Evolutionary conservation across 2,888 invertebrate genomes (phyloP).

Genomic region (Furcula furcula): DNA sequence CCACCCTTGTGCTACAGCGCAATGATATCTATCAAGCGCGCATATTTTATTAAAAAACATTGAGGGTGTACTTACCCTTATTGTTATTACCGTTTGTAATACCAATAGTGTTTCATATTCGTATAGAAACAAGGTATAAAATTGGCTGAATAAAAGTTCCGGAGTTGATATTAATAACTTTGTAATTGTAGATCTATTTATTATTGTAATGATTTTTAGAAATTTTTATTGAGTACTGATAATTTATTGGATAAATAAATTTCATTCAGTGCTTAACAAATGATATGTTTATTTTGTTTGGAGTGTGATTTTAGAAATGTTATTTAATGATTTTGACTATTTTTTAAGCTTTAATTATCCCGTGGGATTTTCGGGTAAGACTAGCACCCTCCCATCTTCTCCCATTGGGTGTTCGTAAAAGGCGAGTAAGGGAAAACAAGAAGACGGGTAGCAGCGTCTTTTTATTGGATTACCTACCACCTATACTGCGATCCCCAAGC

Average conservation of each 20-base stretch:
- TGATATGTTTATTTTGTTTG: constrained; percentile 29
- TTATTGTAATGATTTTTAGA: constrained; percentile 49
- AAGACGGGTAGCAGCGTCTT: too few species aligned
- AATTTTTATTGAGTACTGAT: constrained; percentile 30
- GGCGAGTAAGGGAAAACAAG: too few species aligned
- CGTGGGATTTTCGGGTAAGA: too few species aligned
- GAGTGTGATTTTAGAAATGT: constrained; percentile 1
- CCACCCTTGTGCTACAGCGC: constrained; percentile 50
- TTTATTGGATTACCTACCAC: too few species aligned
- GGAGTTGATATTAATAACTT: constrained; percentile 5
- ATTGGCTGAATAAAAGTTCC: background rate
- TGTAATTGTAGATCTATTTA: constrained; percentile 19
- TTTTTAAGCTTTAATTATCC: too few species aligned
- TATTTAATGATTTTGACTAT: too few species aligned
- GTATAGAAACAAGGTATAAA: background rate
- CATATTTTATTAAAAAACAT: constrained; percentile 76
- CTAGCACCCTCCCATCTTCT: too few species aligned
- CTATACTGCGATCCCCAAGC: too few species aligned
- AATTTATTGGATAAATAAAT: constrained; percentile 37
- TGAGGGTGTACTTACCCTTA: constrained; percentile 37
- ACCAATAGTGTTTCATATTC: background rate
- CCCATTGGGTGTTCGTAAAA: too few species aligned
- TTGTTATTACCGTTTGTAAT: background rate
- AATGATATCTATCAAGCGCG: constrained; percentile 69
- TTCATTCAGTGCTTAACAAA: constrained; percentile 13